phyloP scores from a whole-genome alignment of 2,113 vertebrate genomes.

The Sinocyclocheilus grahami region DNA sequence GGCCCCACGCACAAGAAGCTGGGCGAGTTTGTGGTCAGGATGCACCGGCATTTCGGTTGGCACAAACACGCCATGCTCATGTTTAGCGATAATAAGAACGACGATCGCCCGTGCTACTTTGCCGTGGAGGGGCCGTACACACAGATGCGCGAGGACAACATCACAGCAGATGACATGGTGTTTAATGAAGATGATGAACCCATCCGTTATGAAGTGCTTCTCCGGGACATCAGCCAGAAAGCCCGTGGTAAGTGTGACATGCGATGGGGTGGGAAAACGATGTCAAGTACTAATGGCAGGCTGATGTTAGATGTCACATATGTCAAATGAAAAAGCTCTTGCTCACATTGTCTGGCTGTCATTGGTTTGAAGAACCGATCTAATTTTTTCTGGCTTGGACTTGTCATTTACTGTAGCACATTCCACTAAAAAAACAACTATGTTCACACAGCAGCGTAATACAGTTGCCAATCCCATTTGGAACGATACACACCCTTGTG shows the following conservation, averaged over 20 bases:
- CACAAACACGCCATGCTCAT: slow-evolving; percentile 75
- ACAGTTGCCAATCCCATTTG: not conserved
- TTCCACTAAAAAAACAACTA: too few relatives aligned
- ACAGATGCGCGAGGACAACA: slow-evolving; percentile 68
- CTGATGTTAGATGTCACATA: not conserved
- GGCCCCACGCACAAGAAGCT: slow-evolving; percentile 89
- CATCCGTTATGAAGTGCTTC: slow-evolving; percentile 68
- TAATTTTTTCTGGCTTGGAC: too few relatives aligned
- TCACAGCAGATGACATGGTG: slow-evolving; percentile 71
- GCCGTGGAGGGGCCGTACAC: slow-evolving; percentile 83
- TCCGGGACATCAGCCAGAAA: slow-evolving; percentile 75
- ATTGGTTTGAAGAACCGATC: not conserved
- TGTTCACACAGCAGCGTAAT: not conserved
- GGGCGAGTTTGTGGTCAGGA: slow-evolving; percentile 76
- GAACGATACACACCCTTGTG: not conserved
- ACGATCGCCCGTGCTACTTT: slow-evolving; percentile 84
- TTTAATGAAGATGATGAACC: slow-evolving; percentile 67
- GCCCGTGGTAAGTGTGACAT: slow-evolving; percentile 74
- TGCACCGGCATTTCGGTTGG: slow-evolving; percentile 86
- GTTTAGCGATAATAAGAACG: slow-evolving; percentile 76
- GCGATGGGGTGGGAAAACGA: not conserved
- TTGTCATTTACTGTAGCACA: not conserved
- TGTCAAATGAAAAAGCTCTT: not conserved
- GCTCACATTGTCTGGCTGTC: not conserved
- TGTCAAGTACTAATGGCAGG: too few relatives aligned